Base-by-base conservation (phyloP, 1,140 invertebrate genomes). In the Grapholita molesta region DNA sequence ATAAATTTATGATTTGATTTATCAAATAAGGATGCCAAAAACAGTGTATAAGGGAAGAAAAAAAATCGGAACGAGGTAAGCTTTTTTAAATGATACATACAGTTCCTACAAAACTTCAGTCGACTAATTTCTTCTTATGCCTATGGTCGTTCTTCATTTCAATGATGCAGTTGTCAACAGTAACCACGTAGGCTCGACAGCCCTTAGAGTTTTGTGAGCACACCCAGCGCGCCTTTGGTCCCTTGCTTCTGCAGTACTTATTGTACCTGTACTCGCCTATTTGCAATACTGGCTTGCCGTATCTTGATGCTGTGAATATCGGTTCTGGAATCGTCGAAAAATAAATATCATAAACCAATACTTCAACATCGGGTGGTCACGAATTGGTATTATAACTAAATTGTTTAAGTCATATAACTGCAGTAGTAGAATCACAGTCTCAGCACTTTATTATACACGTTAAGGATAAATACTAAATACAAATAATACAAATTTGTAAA, bases 201-300 rank as follows among this genome's bases (percentile, higher is more conserved):
- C 79, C 75, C 7, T 25, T 33, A 2, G 61, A 69, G 4, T 70
- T 71, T 21, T 70, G 79, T 6, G 70, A 72, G 68, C 83, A 86
- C 1, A 75, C 68, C 83, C 83, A 86, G 2, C 69, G 57, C 0
- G 65, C 71, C 67, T 73, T 78, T 1, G 65, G 65, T 2, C 76
- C 80, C 25, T 72, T 77, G 52, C 72, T 72, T 18, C 71, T 69
- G 11, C 71, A 64, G 28, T 77, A 67, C 24, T 76, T 79, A 70
- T 81, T 75, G 68, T 72, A 86, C 11, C 74, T 64, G 57, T 85
- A 75, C 7, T 64, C 18, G 1, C 77, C 78, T 11, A 82, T 35
- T 15, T 71, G 25, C 7, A 86, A 70, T 21, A 83, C 71, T 0
- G 75, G 77, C 18, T 76, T 80, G 3, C 83, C 83, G 5, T 12